Evolutionary conservation across 2,797 vertebrate species (phyloP), one percentile per base, ranked within the genome.

Genomic region (Sebastes kiyomatsui): DNA sequence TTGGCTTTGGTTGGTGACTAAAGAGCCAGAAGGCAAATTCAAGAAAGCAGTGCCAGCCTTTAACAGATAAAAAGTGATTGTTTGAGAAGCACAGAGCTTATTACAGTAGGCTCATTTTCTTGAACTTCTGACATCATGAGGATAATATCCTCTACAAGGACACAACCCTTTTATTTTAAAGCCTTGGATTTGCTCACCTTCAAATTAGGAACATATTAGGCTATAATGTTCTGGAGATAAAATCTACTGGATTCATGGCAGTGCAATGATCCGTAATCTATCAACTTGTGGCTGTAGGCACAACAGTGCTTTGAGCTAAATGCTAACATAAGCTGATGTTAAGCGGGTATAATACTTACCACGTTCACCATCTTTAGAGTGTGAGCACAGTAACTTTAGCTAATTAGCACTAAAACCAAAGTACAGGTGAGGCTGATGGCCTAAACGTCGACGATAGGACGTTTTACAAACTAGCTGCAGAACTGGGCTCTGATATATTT

Each of bases 11-110:
- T 18, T 38, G 18, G 4, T 35, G 27, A 67, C 59, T 23, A 55
- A 61, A 83, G 79, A 79, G 68, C 83, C 74, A 83, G 32, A 62
- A 74, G 70, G 66, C 49, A 71, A 52, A 72, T 77, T 75, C 38
- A 52, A 69, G 56, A 85, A 85, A 79, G 70, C 64, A 76, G 55
- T 30, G 38, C 54, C 54, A 12, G 11, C 49, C 58, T 82, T 20
- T 33, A 49, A 55, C 46, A 56, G 61, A 52, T 75, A 64, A 46
- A 83, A 80, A 49, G 3, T 20, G 58, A 58, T 75, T 76, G 76
- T 67, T 46, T 72, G 67, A 18, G 68, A 65, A 68, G 14, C 28
- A 75, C 4, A 32, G 49, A 70, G 27, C 25, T 60, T 28, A 11
- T 70, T 77, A 46, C 73, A 56, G 5, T 33, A 35, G 28, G 38